Conservation (phyloP, 2,888 invertebrate species). For the Adineta ricciae region DNA sequence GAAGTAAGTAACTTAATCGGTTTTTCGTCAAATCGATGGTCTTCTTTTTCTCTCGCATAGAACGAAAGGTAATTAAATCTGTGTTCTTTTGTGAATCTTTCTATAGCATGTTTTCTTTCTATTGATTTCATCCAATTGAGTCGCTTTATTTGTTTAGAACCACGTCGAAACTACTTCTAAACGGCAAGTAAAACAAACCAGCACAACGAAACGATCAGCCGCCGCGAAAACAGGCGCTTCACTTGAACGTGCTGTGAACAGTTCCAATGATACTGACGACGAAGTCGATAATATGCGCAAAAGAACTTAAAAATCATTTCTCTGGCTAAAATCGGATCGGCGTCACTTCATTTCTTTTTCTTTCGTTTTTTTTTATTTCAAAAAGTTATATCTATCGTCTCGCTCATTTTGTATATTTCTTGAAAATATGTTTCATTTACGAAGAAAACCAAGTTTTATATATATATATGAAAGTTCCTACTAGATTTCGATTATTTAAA, state of each 20-base stretch:
- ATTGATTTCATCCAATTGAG: background rate
- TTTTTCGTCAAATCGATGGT: too few species aligned
- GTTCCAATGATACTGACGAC: background rate
- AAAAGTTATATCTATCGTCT: background rate
- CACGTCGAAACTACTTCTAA: background rate
- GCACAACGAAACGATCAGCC: background rate
- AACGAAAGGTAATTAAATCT: too few species aligned
- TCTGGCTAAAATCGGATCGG: background rate
- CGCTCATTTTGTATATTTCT: background rate
- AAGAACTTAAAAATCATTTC: background rate
- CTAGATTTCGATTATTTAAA: background rate
- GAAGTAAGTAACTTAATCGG: background rate
- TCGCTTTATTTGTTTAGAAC: background rate
- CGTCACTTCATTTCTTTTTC: background rate
- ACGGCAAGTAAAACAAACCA: background rate
- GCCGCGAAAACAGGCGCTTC: background rate
- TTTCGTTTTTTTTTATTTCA: background rate
- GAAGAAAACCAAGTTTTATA: background rate
- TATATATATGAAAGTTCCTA: background rate
- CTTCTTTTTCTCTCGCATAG: too few species aligned
- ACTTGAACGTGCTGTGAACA: background rate
- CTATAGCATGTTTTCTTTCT: too few species aligned
- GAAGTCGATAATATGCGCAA: background rate
- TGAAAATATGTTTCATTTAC: background rate
- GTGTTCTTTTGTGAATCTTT: too few species aligned